These are phyloP conservation scores for Oophaga sylvatica DNA, from an alignment of 2,797 vertebrate species.

Conservation along the genomic window DNA sequence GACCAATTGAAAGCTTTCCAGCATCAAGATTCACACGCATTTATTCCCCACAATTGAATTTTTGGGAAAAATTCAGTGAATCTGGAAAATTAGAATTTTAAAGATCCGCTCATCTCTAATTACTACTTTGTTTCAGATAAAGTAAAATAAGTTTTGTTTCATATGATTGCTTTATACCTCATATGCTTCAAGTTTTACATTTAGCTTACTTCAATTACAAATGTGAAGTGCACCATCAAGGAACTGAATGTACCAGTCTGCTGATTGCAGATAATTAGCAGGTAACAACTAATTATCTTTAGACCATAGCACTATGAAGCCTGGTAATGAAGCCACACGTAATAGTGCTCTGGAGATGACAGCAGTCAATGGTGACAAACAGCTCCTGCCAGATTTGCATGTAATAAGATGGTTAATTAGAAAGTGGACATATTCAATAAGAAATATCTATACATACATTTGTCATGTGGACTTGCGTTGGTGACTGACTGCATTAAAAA, in stretches of 20 bases:
- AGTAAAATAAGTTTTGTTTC: neutral
- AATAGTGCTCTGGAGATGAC: neutral
- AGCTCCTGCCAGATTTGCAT: neutral
- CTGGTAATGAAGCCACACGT: neutral
- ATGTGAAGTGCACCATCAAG: neutral
- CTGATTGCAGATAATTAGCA: conserved; percentile 1
- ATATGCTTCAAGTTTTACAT: neutral
- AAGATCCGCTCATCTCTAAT: too few species aligned
- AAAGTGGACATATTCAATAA: neutral
- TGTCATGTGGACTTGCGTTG: neutral
- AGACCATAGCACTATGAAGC: neutral
- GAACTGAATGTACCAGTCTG: conserved; percentile 8
- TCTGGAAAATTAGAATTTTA: too few species aligned
- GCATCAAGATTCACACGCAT: too few species aligned
- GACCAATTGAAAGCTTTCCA: too few species aligned
- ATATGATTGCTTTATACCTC: neutral
- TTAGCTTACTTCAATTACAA: neutral
- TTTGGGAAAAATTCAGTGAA: too few species aligned
- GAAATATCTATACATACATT: neutral
- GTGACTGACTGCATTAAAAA: neutral
- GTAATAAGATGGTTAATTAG: neutral
- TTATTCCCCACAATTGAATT: too few species aligned
- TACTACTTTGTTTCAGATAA: neutral
- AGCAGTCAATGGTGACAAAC: neutral
- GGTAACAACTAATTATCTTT: conserved; percentile 8